These are phyloP conservation scores for Mystacides longicornis DNA, from an alignment of 2,888 invertebrate genomes.

Conservation along the genomic window DNA sequence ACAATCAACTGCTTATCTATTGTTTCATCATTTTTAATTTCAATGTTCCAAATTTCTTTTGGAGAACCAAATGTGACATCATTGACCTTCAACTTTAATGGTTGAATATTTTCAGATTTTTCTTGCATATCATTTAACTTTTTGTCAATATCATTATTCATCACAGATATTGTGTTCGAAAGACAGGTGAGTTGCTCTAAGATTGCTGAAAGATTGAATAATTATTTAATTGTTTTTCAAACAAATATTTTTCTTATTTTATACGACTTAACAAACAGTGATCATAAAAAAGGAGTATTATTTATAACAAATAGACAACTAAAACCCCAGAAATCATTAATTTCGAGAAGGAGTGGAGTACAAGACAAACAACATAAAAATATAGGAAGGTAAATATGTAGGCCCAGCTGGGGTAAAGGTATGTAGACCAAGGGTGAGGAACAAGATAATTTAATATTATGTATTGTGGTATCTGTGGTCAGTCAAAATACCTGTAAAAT, in stretches of 20 bases:
- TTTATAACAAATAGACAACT: background rate
- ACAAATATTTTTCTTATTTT: too few species aligned
- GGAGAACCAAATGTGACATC: slow-evolving; percentile 10
- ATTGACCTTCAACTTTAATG: slow-evolving; percentile 20
- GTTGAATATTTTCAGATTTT: slow-evolving; percentile 7
- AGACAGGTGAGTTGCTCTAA: slow-evolving; percentile 21
- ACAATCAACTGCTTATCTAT: too few species aligned
- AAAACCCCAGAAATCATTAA: background rate
- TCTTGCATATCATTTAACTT: background rate
- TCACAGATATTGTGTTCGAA: slow-evolving; percentile 22
- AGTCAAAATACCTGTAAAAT: slow-evolving; percentile 20
- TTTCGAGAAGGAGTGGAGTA: background rate
- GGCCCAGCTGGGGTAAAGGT: too few species aligned
- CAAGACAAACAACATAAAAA: background rate
- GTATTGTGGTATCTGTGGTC: too few species aligned
- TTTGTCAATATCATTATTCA: slow-evolving; percentile 14
- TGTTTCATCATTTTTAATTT: slow-evolving; percentile 8
- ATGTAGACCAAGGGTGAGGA: too few species aligned
- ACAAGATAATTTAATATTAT: too few species aligned
- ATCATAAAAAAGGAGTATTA: background rate
- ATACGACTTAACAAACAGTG: too few species aligned
- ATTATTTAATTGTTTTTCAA: too few species aligned
- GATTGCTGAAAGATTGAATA: slow-evolving; percentile 20
- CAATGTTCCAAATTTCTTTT: slow-evolving; percentile 24
- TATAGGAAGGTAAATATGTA: background rate